Base-by-base conservation (phyloP, 2,113 vertebrate species). In the Nothocercus julius region DNA sequence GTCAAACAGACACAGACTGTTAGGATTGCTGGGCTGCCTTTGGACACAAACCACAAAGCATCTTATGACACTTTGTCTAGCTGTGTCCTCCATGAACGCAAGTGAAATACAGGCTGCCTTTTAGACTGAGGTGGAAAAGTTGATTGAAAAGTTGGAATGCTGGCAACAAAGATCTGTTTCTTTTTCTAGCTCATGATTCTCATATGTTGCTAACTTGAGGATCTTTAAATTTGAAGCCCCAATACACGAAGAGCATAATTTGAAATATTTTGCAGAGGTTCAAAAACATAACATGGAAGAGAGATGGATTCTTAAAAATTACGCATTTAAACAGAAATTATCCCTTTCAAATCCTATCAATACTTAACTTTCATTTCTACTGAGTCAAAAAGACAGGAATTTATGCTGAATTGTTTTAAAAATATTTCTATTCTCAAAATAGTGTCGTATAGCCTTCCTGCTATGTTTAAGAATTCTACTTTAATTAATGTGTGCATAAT, bases 151-250 rank as follows among this genome's bases (percentile, higher is more conserved):
- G 84, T 70, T 8, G 15, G 45, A 83, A 25, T n/a, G 74, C 40
- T 67, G 47, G 61, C 83, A 96, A 95, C 88, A 96, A 95, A 92
- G 92, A 73, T 24, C 66, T 89, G 77, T 40, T 96, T 89, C 84
- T 97, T 93, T 83, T 49, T 76, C 83, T 20, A 85, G 90, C 86
- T 96, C 93, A 87, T 90, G 92, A 95, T 93, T 70, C 94, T 95
- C 81, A 91, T 90, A 92, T 90, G 94, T 58, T 93, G 90, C n/a
- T 85, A 84, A 44, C 13, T 70, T 20, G 28, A 82, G 44, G 18
- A 25, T 27, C 74, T 84, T 56, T 32, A 66, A 38, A 6, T 67
- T 4, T 56, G 87, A 90, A 86, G 34, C 3, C 19, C 17, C 16
- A 72, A 2, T 22, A 47, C 77, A 42, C 44, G 7, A 16, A 81